A percentile compares a stretch with the other conserved stretches of the same genome.
Evolutionary conservation across 1,140 invertebrate species (phyloP).

Genomic region (Drosophila asahinai): DNA sequence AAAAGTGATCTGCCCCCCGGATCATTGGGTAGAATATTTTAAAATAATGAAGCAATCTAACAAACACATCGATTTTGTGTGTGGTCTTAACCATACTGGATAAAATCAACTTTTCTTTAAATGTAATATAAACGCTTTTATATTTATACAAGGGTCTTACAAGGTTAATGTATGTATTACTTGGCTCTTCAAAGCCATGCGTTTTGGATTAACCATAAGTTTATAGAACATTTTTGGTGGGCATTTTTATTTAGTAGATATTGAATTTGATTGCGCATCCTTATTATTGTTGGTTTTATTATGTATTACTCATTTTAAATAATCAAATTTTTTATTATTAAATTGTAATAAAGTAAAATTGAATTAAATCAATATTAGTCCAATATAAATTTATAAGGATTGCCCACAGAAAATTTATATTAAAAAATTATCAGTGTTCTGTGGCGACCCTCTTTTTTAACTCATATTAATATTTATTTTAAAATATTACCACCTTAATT

Average conservation of each 20-base stretch:
- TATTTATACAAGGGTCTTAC: conserved; percentile 3
- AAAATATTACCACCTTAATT: not conserved
- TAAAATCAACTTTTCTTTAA: not conserved
- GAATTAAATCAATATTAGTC: not conserved
- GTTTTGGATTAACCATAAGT: conserved; percentile 14
- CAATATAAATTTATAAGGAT: not conserved
- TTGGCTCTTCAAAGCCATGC: not conserved
- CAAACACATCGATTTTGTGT: not conserved
- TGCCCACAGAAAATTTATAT: not conserved
- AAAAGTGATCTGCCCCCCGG: too few species aligned
- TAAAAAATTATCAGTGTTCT: not conserved
- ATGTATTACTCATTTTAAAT: not conserved
- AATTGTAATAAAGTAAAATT: not conserved
- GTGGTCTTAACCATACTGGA: not conserved
- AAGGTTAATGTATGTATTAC: conserved; percentile 9
- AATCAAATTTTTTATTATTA: not conserved
- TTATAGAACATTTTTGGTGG: conserved; percentile 43
- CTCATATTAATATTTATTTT: not conserved
- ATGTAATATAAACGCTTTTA: not conserved
- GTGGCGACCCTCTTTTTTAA: not conserved
- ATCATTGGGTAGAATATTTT: not conserved
- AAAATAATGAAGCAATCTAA: not conserved
- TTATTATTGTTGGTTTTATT: conserved; percentile 6
- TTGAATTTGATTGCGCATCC: conserved; percentile 7
- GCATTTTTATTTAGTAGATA: conserved; percentile 27